Evolutionary conservation across 2,888 invertebrate genomes (phyloP), one percentile per base, ranked within the genome.

Genomic region (Epinotia ramella): DNA sequence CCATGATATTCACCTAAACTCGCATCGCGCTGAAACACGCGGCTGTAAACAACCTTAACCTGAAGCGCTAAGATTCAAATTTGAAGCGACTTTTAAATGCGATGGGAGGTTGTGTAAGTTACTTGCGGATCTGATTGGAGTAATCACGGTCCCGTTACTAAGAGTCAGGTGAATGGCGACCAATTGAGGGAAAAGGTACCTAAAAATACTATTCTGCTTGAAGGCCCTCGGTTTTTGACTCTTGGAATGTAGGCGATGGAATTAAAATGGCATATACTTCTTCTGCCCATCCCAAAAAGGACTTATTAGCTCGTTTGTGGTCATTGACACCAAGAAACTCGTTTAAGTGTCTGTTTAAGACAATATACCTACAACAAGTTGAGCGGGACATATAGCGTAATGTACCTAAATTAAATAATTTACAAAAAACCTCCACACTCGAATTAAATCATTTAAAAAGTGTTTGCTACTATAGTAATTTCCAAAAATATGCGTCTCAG

Each of bases 81-180:
- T 62, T 62, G 24, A 62, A n/a, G 16, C 33, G 16, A 33, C 2
- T n/a, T 6, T 16, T n/a, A 1, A n/a, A 2, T 24, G 0, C 28
- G 60, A 46, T 69, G 59, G 9, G 69, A 69, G 60, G 0, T 69
- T 28, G n/a, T 16, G 69, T 24, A 18, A 24, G 69, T 60, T 16
- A 69, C 60, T 60, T 20, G 24, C 24, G 60, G 69, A 69, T 69
- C 75, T 65, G 75, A 75, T 75, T 66, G 75, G 70, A 57, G 74
- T 66, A 75, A 75, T 75, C 75, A 71, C 53, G 60, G 65, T 71
- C 70, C 75, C 75, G 75, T 75, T 75, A 65, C 70, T 20, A 40
- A 33, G 65, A 65, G 70, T 74, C 74, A 74, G 74, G 74, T 74
- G 74, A 65, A 64, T 56, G 64, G 71, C 73, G 62, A 71, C 71